A percentile compares a stretch with the other conserved stretches of the same genome.
Evolutionary conservation across 1,140 invertebrate species (phyloP).

Genomic region (Caenorhabditis latens): DNA sequence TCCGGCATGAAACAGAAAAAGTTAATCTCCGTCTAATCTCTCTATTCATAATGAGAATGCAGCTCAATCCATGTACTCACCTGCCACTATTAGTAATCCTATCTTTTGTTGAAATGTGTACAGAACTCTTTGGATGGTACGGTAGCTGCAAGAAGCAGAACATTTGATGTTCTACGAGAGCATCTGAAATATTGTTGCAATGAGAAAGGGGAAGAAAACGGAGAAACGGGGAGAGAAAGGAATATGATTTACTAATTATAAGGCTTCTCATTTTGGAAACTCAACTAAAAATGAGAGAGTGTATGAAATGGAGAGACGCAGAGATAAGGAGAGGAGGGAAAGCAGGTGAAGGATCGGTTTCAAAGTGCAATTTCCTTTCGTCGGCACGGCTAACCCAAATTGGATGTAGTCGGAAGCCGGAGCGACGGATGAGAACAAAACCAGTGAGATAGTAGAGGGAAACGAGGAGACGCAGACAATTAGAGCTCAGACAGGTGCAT

Average conservation of each 20-base stretch:
- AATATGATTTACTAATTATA: constrained; percentile 46
- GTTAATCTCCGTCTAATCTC: not conserved
- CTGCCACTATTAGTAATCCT: constrained; percentile 41
- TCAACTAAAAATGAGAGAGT: not conserved
- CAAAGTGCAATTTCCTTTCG: constrained; percentile 42
- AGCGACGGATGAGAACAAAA: constrained; percentile 27
- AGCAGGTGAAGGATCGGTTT: constrained; percentile 55
- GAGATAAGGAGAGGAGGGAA: not conserved
- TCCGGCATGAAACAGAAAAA: not conserved
- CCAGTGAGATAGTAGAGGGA: not conserved
- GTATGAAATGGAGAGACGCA: constrained; percentile 5
- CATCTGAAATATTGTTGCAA: constrained; percentile 19
- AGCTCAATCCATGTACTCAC: not conserved
- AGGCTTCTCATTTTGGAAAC: constrained; percentile 17
- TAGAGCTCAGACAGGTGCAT: constrained; percentile 49
- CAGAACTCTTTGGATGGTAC: constrained; percentile 35
- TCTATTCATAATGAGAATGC: not conserved
- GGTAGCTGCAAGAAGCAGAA: constrained; percentile 52
- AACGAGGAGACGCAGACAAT: constrained; percentile 33
- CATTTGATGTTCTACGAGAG: constrained; percentile 48
- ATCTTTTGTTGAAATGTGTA: constrained; percentile 40
- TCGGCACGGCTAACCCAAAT: constrained; percentile 31
- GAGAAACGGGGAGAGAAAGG: not conserved
- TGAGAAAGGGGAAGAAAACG: not conserved
- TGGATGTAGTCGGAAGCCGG: constrained; percentile 44